phyloP scores from a whole-genome alignment of 2,113 vertebrate genomes.

The Illadopsis cleaveri region DNA sequence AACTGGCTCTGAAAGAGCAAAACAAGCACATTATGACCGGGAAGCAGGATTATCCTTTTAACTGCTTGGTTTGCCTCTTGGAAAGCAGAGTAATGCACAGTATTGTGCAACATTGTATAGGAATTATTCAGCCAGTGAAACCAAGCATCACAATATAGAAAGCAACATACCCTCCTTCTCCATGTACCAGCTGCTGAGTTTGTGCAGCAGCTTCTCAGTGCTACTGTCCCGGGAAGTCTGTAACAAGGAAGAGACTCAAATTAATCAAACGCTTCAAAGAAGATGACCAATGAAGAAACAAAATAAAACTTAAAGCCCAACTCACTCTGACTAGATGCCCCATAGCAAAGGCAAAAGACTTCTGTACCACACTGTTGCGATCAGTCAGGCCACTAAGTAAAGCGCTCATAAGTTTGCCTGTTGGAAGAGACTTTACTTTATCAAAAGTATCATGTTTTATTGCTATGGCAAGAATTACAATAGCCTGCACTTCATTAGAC shows the following conservation, averaged over 20 bases:
- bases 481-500: background rate
- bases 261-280: background rate
- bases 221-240: constrained; percentile 93
- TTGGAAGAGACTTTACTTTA: background rate
- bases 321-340: constrained; percentile 95
- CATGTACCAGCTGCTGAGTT: constrained; percentile 92
- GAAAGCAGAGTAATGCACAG: background rate
- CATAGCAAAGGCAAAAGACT: constrained; percentile 92
- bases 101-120: background rate
- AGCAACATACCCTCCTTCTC: constrained; percentile 90
- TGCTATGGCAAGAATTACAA: background rate
- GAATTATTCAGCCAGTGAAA: background rate
- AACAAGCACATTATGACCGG: background rate
- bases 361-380: constrained; percentile 90
- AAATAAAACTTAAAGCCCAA: background rate
- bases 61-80: background rate
- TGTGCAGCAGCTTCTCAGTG: constrained; percentile 92
- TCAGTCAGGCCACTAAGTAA: constrained; percentile 91
- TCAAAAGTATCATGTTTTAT: background rate
- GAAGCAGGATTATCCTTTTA: background rate
- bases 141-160: background rate
- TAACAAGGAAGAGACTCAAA: background rate
- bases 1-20: constrained; percentile 78
- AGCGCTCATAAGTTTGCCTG: constrained; percentile 96
- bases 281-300: background rate